A percentile compares a stretch with the other conserved stretches of the same genome.
Conservation (phyloP, 2,113 vertebrate genomes). For the Erinaceus europaeus region DNA sequence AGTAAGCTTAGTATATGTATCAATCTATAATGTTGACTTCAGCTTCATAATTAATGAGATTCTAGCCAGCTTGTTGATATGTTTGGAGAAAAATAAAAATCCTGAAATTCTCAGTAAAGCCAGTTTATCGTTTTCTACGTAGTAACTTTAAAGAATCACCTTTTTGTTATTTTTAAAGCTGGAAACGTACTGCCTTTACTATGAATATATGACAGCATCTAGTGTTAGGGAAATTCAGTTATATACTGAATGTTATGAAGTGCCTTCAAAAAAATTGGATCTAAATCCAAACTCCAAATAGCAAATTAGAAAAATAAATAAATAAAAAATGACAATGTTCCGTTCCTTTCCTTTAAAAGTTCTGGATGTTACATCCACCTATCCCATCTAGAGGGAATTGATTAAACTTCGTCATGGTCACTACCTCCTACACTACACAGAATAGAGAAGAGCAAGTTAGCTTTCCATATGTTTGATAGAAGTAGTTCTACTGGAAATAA, state of each 20-base stretch:
- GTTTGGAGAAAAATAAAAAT: not conserved
- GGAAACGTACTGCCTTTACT: not conserved
- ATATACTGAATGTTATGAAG: not conserved
- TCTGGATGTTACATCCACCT: not conserved
- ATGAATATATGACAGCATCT: not conserved
- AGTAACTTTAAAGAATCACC: not conserved
- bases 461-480: not conserved
- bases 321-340: no score
- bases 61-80: not conserved
- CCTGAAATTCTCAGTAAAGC: conserved; percentile 8
- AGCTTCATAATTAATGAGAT: not conserved
- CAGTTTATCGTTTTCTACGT: not conserved
- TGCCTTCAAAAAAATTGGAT: not conserved
- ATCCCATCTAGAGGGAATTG: not conserved
- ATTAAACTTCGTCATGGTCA: not conserved
- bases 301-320: not conserved
- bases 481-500: not conserved
- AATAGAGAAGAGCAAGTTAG: not conserved
- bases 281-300: not conserved
- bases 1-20: not conserved
- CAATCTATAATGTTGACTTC: not conserved
- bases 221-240: not conserved
- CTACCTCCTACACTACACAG: not conserved
- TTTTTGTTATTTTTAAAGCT: not conserved
- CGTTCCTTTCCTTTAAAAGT: not conserved